Conservation (phyloP, 1,140 invertebrate species). For the Solen grandis region DNA sequence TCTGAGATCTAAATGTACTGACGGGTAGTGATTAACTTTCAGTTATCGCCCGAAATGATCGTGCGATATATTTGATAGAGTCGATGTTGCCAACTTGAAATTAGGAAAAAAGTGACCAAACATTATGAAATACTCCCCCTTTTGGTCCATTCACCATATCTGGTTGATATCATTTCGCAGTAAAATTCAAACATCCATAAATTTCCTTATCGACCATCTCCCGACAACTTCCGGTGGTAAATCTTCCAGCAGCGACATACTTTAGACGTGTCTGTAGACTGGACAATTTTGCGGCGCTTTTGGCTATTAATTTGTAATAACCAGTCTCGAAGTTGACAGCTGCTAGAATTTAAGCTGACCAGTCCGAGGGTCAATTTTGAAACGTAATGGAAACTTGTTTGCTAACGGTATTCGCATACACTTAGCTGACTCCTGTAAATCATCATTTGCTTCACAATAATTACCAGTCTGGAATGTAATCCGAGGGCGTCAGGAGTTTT, state of each 20-base stretch:
- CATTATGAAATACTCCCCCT: too few species aligned
- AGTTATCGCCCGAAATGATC: too few species aligned
- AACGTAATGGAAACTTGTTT: constrained; percentile 23
- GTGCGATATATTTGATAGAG: too few species aligned
- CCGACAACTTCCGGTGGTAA: constrained; percentile 53
- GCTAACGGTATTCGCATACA: constrained; percentile 42
- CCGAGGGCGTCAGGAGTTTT: too few species aligned
- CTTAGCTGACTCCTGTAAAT: constrained; percentile 21
- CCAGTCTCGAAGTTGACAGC: constrained; percentile 41
- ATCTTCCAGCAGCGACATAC: constrained; percentile 11
- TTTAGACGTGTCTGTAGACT: constrained; percentile 26
- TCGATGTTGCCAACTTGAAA: too few species aligned
- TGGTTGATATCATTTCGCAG: too few species aligned
- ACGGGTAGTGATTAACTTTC: too few species aligned
- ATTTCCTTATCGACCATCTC: constrained; percentile 36
- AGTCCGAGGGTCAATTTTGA: constrained; percentile 31
- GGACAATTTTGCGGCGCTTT: constrained; percentile 29
- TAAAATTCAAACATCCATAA: constrained; percentile 20
- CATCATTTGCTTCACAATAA: constrained; percentile 22
- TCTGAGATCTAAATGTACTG: too few species aligned
- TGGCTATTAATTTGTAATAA: constrained; percentile 47
- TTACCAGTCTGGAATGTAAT: too few species aligned
- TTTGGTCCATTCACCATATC: too few species aligned
- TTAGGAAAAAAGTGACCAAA: too few species aligned
- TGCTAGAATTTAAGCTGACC: constrained; percentile 27